Conservation (phyloP, 2,888 invertebrate species). For the Luffia ferchaultella region DNA sequence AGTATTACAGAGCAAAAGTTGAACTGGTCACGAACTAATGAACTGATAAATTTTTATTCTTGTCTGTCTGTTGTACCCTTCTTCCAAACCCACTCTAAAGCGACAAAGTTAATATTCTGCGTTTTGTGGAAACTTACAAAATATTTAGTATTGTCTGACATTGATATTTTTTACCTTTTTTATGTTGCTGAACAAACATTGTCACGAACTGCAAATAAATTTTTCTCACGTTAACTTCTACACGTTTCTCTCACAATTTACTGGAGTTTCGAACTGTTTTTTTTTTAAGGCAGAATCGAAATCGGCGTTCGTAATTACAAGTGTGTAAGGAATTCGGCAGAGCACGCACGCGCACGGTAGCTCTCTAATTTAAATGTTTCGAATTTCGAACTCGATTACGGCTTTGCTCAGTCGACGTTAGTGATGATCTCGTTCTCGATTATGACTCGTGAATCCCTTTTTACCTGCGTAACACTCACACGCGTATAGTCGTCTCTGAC, state of each 20-base stretch:
- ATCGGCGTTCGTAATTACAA: constrained; percentile 57
- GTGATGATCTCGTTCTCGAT: too few species aligned
- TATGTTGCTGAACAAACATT: too few species aligned
- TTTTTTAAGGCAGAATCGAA: constrained; percentile 49
- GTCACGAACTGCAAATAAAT: background rate
- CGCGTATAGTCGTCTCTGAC: too few species aligned
- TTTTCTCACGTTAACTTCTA: constrained; percentile 51
- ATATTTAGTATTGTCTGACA: background rate
- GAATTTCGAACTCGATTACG: constrained; percentile 35
- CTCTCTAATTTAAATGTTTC: constrained; percentile 65
- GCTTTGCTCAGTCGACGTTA: background rate
- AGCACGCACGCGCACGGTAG: constrained; percentile 51
- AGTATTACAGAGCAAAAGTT: too few species aligned
- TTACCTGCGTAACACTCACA: too few species aligned
- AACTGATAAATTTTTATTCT: too few species aligned
- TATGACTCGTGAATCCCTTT: too few species aligned
- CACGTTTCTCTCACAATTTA: constrained; percentile 42
- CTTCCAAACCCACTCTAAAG: too few species aligned
- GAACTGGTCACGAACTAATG: too few species aligned
- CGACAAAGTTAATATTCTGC: too few species aligned
- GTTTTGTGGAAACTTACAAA: too few species aligned
- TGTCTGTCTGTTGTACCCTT: too few species aligned
- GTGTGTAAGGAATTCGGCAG: constrained; percentile 46
- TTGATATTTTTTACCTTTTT: background rate
- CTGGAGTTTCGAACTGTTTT: constrained; percentile 35